Percentiles rank a stretch among this genome's conserved stretches.
These are phyloP conservation scores for Protosalanx chinensis DNA, from an alignment of 2,797 vertebrate genomes.

Conservation along the genomic window DNA sequence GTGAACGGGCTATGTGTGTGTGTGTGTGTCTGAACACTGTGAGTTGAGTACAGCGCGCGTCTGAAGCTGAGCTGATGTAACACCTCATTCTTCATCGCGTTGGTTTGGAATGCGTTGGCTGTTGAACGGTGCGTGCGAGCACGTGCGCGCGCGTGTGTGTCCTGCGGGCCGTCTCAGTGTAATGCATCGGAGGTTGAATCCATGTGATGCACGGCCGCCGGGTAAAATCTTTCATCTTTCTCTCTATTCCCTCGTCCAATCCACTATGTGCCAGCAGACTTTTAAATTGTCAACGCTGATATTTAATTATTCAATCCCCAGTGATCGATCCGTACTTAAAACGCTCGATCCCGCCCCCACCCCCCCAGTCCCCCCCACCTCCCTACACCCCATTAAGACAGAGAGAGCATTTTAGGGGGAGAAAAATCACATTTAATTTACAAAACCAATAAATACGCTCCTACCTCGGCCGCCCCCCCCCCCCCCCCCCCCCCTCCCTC, in stretches of 20 bases:
- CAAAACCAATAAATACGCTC: conserved; percentile 60
- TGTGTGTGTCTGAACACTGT: neutral
- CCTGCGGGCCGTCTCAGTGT: conserved; percentile 13
- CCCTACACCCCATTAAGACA: conserved; percentile 47
- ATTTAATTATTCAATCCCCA: conserved; percentile 68
- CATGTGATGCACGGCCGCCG: conserved; percentile 57
- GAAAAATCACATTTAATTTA: conserved; percentile 59
- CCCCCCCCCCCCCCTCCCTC: neutral
- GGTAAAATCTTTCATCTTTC: conserved; percentile 60
- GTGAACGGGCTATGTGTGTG: neutral
- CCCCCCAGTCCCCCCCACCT: conserved; percentile 21
- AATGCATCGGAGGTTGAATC: conserved; percentile 56
- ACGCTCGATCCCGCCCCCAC: conserved; percentile 26
- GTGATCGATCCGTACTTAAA: conserved; percentile 69
- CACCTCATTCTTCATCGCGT: neutral
- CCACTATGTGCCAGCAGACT: conserved; percentile 54
- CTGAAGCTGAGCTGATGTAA: neutral
- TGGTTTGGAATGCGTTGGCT: neutral
- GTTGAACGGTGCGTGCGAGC: neutral
- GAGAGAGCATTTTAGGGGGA: conserved; percentile 41
- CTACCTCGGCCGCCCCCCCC: conserved; percentile 13
- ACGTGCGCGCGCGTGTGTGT: conserved; percentile 15
- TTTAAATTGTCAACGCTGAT: conserved; percentile 68
- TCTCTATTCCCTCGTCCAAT: conserved; percentile 50
- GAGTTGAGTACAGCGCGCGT: neutral